phyloP scores from a whole-genome alignment of 2,113 vertebrate species.

The Sisor rabdophorus region DNA sequence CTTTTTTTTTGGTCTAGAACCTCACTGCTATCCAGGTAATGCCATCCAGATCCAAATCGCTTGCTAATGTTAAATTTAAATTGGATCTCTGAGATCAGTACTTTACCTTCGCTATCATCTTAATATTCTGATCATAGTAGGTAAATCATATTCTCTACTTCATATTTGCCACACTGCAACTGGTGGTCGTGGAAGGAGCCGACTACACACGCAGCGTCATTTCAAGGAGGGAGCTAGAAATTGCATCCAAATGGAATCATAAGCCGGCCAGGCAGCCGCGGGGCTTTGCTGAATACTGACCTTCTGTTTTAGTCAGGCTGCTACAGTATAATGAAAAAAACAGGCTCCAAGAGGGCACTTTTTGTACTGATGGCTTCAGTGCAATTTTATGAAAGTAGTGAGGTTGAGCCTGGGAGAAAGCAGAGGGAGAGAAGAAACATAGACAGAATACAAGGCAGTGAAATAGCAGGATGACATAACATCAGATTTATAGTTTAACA shows the following conservation, averaged over 20 bases:
- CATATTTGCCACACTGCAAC: background rate
- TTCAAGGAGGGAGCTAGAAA: constrained; percentile 53
- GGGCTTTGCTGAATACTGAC: constrained; percentile 70
- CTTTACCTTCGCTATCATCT: background rate
- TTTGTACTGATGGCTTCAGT: constrained; percentile 39
- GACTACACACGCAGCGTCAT: constrained; percentile 58
- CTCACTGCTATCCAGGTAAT: background rate
- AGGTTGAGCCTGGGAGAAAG: constrained; percentile 30
- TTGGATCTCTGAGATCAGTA: background rate
- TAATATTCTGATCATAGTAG: constrained; percentile 26
- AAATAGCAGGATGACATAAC: constrained; percentile 13
- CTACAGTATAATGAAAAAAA: constrained; percentile 70
- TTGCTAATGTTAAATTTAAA: background rate
- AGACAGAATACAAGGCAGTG: background rate
- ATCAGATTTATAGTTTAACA: constrained; percentile 15
- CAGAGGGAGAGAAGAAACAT: background rate
- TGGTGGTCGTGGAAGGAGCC: constrained; percentile 13
- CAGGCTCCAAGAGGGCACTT: constrained; percentile 57
- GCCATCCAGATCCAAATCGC: background rate
- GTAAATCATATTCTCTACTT: constrained; percentile 15
- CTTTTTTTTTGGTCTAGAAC: too few species aligned
- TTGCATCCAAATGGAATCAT: constrained; percentile 69
- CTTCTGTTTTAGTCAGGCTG: constrained; percentile 67
- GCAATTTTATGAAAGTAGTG: constrained; percentile 58
- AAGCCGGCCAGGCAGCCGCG: constrained; percentile 59